Percentiles rank a stretch among this genome's conserved stretches.
Conservation (phyloP, 2,113 vertebrate genomes). For the Microtus richardsoni region DNA sequence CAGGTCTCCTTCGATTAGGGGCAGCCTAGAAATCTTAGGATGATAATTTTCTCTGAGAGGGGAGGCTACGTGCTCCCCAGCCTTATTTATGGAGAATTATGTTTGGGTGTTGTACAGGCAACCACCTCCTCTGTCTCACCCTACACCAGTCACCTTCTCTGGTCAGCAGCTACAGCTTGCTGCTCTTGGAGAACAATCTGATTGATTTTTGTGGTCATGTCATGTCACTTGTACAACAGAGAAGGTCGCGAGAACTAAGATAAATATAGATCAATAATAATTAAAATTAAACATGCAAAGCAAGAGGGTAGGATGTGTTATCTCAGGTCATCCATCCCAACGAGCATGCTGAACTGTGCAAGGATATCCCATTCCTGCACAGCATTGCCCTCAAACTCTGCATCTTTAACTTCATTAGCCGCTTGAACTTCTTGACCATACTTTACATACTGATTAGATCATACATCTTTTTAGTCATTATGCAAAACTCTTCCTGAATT, state of each 20-base stretch:
- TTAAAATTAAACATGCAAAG: background rate
- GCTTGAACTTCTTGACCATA: background rate
- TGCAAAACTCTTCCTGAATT: slow-evolving; percentile 5
- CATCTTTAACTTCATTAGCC: background rate
- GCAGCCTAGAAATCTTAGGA: background rate
- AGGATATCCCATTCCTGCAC: background rate
- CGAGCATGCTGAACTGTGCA: background rate
- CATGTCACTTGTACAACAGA: background rate
- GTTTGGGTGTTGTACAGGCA: background rate
- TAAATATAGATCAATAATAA: background rate
- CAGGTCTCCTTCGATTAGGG: background rate
- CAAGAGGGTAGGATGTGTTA: background rate
- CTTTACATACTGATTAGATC: background rate
- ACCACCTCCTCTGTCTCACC: background rate
- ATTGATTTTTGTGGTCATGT: background rate
- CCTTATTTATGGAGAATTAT: too few species aligned
- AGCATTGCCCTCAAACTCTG: background rate
- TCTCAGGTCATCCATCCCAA: background rate
- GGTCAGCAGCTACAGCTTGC: background rate
- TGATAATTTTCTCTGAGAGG: background rate
- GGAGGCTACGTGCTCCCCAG: background rate
- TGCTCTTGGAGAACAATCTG: slow-evolving; percentile 18
- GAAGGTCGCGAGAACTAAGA: background rate
- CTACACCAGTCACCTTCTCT: background rate
- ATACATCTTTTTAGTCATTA: background rate